Conservation (phyloP, 2,888 invertebrate genomes). For the Euplagia quadripunctaria region DNA sequence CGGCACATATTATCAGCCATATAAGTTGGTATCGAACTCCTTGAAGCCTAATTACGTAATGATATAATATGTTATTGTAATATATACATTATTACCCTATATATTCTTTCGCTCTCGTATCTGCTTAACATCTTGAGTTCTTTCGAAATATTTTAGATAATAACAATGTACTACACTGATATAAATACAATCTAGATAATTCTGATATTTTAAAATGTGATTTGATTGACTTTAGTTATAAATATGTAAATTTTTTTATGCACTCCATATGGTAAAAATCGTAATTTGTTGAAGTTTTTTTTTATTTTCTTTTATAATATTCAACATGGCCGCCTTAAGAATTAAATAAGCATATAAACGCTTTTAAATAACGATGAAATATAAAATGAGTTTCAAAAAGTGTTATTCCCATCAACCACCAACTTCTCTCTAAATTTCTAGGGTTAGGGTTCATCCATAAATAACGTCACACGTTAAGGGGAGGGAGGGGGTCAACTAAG, state of each 20-base stretch:
- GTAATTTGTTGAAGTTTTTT: too few relatives aligned
- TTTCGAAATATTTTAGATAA: background rate
- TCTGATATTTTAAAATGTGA: background rate
- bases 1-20: too few relatives aligned
- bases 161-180: background rate
- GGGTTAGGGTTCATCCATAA: too few relatives aligned
- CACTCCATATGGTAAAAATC: too few relatives aligned
- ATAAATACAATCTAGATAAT: background rate
- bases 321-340: too few relatives aligned
- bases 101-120: constrained; percentile 41
- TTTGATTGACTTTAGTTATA: too few relatives aligned
- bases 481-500: too few relatives aligned
- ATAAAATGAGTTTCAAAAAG: background rate
- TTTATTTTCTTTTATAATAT: too few relatives aligned
- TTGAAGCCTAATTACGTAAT: too few relatives aligned
- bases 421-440: background rate
- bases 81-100: constrained; percentile 32
- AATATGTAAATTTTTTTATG: too few relatives aligned
- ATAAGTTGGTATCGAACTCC: too few relatives aligned
- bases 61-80: background rate
- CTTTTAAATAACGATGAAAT: background rate
- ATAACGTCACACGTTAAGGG: too few relatives aligned
- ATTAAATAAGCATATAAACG: background rate
- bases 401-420: background rate
- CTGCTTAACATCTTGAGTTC: constrained; percentile 24